Evolutionary conservation across 2,113 vertebrate genomes (phyloP), one percentile per base, ranked within the genome.

Genomic region (Antennarius striatus): DNA sequence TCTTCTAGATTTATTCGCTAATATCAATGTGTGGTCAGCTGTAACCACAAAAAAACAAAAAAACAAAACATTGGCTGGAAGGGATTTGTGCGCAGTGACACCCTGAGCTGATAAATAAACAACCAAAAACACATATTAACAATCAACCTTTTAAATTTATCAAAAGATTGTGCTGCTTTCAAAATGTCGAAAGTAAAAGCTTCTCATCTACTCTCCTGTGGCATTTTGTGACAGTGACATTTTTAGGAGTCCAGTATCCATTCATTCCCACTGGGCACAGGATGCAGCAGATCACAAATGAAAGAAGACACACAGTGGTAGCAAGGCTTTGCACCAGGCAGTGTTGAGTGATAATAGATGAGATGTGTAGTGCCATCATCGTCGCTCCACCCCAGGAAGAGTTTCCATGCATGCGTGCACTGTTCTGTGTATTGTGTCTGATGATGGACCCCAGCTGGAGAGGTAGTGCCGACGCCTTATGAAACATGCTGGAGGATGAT

Each of bases 371-470:
- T 78, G 85, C 61, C 79, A 66, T 82, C 77, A 68, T 59, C 58
- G 83, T 74, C 75, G 83, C 78, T 82, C 75, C 78, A 85, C 74
- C 75, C 80, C 22, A 74, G 83, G 75, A 76, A 72, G 79, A 86
- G 82, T 73, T 76, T 71, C 81, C 72, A 22, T 83, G 85, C 79
- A 84, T 84, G 71, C 45, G 57, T 40, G 55, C 77, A 22, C 71
- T 63, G 63, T 79, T 51, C 83, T 61, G 68, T 79, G 86, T 45
- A 80, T 86, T 89, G 85, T 86, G 73, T 88, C 79, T 86, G 82
- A 82, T 82, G 86, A 86, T 73, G 80, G 85, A 85, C 77, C 86
- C 72, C 87, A 91, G 89, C 89, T 91, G 90, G 89, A 88, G 85
- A 80, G 67, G 83, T 86, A 84, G 84, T 82, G 87, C 87, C 79